Conservation (phyloP, 1,140 invertebrate species). For the Meloidogyne exigua region DNA sequence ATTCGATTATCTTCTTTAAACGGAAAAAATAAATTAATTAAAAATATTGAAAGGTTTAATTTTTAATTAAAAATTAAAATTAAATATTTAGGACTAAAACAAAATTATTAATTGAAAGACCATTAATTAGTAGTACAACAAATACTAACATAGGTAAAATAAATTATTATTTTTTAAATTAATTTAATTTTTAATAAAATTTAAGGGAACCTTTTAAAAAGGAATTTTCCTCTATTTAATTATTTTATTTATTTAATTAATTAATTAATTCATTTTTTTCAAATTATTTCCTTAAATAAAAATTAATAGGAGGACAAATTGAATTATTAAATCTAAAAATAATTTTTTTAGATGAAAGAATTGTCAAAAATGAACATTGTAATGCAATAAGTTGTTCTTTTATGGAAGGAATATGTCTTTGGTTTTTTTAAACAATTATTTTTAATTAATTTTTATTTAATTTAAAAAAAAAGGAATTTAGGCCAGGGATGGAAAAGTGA, state of each 20-base stretch:
- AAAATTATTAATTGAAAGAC: background rate
- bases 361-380: slow-evolving; percentile 6
- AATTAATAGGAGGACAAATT: too few species aligned
- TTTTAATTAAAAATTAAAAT: background rate
- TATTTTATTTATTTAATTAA: too few species aligned
- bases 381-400: slow-evolving; percentile 33
- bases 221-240: too few species aligned
- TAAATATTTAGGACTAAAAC: background rate
- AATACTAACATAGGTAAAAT: background rate
- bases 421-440: background rate
- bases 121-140: background rate
- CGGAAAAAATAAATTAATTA: background rate
- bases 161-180: background rate
- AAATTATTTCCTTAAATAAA: too few species aligned
- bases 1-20: background rate
- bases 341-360: background rate
- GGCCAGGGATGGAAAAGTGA: slow-evolving; percentile 19
- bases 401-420: slow-evolving; percentile 32
- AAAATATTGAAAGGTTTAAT: background rate
- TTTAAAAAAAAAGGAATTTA: slow-evolving; percentile 19
- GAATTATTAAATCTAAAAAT: too few species aligned
- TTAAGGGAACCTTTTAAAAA: too few species aligned
- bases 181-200: too few species aligned
- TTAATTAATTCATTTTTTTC: too few species aligned
- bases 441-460: background rate